Base-by-base conservation (phyloP, 2,888 invertebrate species). In the Biston stratarius region DNA sequence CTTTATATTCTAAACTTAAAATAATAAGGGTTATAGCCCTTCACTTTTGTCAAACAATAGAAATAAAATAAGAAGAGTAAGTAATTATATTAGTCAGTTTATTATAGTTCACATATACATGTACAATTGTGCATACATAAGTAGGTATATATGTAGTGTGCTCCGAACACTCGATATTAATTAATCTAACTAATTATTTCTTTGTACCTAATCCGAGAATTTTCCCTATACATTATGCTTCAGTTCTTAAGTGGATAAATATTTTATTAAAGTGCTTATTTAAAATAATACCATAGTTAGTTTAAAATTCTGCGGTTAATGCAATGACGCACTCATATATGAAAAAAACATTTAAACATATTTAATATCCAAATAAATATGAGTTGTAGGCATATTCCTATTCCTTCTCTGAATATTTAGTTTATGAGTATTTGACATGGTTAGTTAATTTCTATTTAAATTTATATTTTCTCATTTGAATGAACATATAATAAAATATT, bases 191-290 rank as follows among this genome's bases (percentile, higher is more conserved):
- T 47, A 14, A 48, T 48, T 42, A 53, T 45, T 12, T 12, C 40
- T 57, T 47, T 24, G 12, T 53, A 53, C 52, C 52, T 48, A 45
- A n/a, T 48, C 14, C 51, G 24, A 51, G 24, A 61, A 24, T 66
- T 66, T 65, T 66, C 65, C 65, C 56, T 60, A 33, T 65, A 56
- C 15, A 24, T 24, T 24, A 24, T 24, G 24, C 24, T 24, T 42
- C 44, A 44, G 33, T 53, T 9, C 53, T 14, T 52, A 33, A 53
- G 36, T 12, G n/a, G 8, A 14, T 53, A 51, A 24, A 8, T 51
- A 51, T 53, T 38, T 53, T 38, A 15, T 52, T 14, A 8, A 10
- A 6, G 49, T 52, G 38, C 1, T 2, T 12, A 12, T 49, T 15
- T 38, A 53, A 38, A 53, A 53, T 53, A 53, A 38, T 10, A 24